Conservation (phyloP, 2,888 invertebrate genomes). For the Hyles lineata region DNA sequence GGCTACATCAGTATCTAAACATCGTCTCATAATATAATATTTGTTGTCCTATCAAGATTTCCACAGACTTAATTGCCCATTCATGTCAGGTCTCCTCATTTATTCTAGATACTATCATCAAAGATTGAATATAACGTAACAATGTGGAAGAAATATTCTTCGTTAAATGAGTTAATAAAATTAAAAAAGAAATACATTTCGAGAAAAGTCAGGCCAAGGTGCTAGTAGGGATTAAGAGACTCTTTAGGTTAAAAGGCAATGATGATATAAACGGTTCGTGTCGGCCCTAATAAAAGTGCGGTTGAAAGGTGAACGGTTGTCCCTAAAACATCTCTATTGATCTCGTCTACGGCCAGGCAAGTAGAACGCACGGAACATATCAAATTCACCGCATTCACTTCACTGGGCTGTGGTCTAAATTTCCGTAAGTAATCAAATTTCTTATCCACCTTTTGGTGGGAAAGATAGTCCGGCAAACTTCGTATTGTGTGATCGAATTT, state of each 20-base stretch:
- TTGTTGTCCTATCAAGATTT: too few relatives aligned
- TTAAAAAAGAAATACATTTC: too few relatives aligned
- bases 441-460: slow-evolving; percentile 29
- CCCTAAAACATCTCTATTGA: slow-evolving; percentile 45
- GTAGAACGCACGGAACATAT: slow-evolving; percentile 46
- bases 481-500: background rate
- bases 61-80: too few relatives aligned
- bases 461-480: background rate
- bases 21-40: too few relatives aligned
- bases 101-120: too few relatives aligned
- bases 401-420: slow-evolving; percentile 41
- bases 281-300: background rate
- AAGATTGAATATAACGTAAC: too few relatives aligned
- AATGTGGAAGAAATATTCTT: too few relatives aligned
- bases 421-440: slow-evolving; percentile 44
- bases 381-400: slow-evolving; percentile 44
- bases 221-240: background rate
- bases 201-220: background rate
- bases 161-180: too few relatives aligned
- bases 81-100: too few relatives aligned
- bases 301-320: slow-evolving; percentile 31
- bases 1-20: too few relatives aligned
- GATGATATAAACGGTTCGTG: background rate
- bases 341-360: slow-evolving; percentile 40
- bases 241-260: background rate